Evolutionary conservation across 2,888 invertebrate genomes (phyloP).

Genomic region (Neoscelio sp.): DNA sequence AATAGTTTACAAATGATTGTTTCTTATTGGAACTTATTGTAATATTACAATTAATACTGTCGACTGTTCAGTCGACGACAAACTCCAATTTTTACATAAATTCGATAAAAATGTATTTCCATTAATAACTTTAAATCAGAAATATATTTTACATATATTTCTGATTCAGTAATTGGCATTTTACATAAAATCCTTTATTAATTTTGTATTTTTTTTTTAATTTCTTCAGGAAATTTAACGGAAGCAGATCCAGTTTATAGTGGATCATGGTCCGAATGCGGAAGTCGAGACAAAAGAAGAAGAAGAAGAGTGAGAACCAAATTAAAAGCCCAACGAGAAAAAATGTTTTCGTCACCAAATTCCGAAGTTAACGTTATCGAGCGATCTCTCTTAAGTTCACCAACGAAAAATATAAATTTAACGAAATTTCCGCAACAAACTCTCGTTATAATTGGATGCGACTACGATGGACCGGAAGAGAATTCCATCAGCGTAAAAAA

Average conservation of each 20-base stretch:
- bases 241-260: constrained; percentile 89
- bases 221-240: constrained; percentile 89
- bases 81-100: too few relatives aligned
- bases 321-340: constrained; percentile 77
- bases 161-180: not conserved
- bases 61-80: too few relatives aligned
- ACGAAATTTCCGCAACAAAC: constrained; percentile 86
- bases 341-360: constrained; percentile 81
- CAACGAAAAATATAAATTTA: too few relatives aligned
- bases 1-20: too few relatives aligned
- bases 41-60: too few relatives aligned
- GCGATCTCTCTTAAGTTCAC: constrained; percentile 85
- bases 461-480: constrained; percentile 86
- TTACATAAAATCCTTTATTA: constrained; percentile 7
- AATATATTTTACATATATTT: too few relatives aligned
- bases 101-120: too few relatives aligned
- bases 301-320: constrained; percentile 73
- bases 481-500: constrained; percentile 87
- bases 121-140: too few relatives aligned
- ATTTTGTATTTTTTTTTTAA: not conserved
- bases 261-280: constrained; percentile 88
- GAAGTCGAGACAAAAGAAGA: constrained; percentile 84
- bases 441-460: constrained; percentile 88
- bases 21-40: too few relatives aligned
- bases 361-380: constrained; percentile 90